phyloP scores from a whole-genome alignment of 2,113 vertebrate genomes.

The Isichthys henryi region DNA sequence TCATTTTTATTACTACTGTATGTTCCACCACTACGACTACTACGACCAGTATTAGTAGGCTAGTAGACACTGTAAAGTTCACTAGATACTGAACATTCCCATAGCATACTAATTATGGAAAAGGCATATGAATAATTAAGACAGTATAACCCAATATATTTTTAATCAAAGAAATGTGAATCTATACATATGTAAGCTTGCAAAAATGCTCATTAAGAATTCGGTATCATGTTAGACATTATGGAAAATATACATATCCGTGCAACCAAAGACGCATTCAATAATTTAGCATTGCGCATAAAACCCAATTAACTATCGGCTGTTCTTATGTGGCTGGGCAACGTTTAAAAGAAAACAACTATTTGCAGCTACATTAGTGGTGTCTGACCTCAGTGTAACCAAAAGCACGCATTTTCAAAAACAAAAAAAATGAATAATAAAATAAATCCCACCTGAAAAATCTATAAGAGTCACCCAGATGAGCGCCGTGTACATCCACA shows the following conservation, averaged over 20 bases:
- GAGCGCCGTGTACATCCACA: constrained; percentile 56
- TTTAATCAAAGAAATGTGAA: not conserved
- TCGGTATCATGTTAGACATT: not conserved
- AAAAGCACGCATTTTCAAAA: not conserved
- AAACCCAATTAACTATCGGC: not conserved
- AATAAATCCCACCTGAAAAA: constrained; percentile 50
- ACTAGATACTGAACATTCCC: not conserved
- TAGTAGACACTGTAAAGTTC: not conserved
- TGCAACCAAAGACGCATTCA: not conserved
- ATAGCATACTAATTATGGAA: not conserved
- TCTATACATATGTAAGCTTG: not conserved
- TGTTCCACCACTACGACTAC: not conserved
- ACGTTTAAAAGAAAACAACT: not conserved
- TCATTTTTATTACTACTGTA: not conserved
- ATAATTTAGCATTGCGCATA: not conserved
- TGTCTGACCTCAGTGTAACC: not conserved
- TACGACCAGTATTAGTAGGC: not conserved
- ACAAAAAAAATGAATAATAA: not conserved
- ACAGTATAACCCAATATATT: not conserved
- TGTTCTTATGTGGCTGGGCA: not conserved
- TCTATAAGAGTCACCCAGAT: constrained; percentile 45
- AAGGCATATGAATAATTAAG: not conserved
- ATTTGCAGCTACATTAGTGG: not conserved
- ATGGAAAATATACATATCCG: not conserved
- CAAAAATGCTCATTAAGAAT: not conserved